Evolutionary conservation across 1,140 invertebrate species (phyloP), one percentile per base, ranked within the genome.

Genomic region (Lasaia peninsularis): DNA sequence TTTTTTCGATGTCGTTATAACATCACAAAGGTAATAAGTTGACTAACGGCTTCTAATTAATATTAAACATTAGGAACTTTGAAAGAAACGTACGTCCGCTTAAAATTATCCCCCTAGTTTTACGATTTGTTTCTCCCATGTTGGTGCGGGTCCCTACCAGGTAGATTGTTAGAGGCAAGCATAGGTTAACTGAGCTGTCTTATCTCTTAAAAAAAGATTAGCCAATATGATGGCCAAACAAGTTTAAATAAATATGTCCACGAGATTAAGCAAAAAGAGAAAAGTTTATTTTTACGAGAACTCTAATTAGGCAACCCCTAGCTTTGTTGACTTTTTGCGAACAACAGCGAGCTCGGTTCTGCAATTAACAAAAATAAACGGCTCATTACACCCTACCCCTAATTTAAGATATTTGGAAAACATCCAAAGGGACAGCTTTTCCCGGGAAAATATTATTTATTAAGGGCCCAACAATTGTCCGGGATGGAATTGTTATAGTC

Each of bases 371-470:
- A 44, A 20, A 44, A 28, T 28, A 18, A 44, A 44, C 14, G 40
- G 10, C 40, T 20, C 40, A 44, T 44, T 44, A 44, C 40, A 14
- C 40, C 40, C 14, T 44, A 18, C 16, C 40, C 40, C 40, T 44
- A 18, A 44, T 44, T 44, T 44, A 44, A 18, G 40, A 44, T 18
- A 44, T 44, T 44, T 20, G 40, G 40, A 44, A 44, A 44, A 44
- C 40, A 44, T 44, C 18, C 40, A 44, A 44, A 20, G 40, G 20
- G 40, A 44, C 40, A 44, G 40, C 40, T 44, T 44, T 20, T 44
- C 40, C 2, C 40, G 8, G 10, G 40, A 44, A 44, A 44, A 44
- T 44, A 44, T 44, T 44, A 44, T 44, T 44, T 44, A 44, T 18
- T 20, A 44, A 44, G 18, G 40, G 40, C 18, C 40, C 10, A 44